Base-by-base conservation (phyloP, 2,797 vertebrate genomes). In the Hipposideros larvatus region DNA sequence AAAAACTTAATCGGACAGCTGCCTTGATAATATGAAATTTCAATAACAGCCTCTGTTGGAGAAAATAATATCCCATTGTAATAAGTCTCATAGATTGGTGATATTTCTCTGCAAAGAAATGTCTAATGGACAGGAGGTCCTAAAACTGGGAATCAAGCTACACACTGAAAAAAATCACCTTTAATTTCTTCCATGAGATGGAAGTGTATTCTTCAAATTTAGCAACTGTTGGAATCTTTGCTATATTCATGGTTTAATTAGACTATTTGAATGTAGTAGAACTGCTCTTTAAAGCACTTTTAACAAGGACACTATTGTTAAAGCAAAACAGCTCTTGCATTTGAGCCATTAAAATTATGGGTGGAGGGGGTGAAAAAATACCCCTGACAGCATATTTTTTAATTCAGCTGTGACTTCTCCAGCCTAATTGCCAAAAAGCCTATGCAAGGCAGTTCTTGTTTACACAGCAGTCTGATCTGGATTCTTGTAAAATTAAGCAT, bases 1-100 rank as follows among this genome's bases (percentile, higher is more conserved):
- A 87, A 97, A 97, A 98, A 97, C 87, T 96, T 95, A 96, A 95
- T 97, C 84, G 2, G 93, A 90, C 97, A 97, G 97, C 97, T 97
- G 97, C 79, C 85, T 95, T 97, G 96, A 97, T 97, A 96, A 97
- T 82, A 85, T 9, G 65, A 43, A 91, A 83, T 94, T 96, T 97
- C 92, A 96, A 85, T 95, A 95, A 96, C 57, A 86, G 79, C 63
- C 83, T 96, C 91, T 96, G 96, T 96, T 73, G 86, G 91, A 43
- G 79, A 77, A 97, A 96, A 97, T 87, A 97, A 92, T 97, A 87
- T 41, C 70, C 88, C 89, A 86, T 93, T 98, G 96, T 96, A 74
- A 46, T 96, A 79, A 90, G 51, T 94, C 41, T 94, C 87, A 48
- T 26, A 90, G 90, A 96, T 94, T 85, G 91, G 91, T 96, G 83